Percentiles rank a stretch among this genome's conserved stretches.
These are phyloP conservation scores for Sebastes fasciatus DNA, from an alignment of 2,113 vertebrate genomes.

Conservation along the genomic window DNA sequence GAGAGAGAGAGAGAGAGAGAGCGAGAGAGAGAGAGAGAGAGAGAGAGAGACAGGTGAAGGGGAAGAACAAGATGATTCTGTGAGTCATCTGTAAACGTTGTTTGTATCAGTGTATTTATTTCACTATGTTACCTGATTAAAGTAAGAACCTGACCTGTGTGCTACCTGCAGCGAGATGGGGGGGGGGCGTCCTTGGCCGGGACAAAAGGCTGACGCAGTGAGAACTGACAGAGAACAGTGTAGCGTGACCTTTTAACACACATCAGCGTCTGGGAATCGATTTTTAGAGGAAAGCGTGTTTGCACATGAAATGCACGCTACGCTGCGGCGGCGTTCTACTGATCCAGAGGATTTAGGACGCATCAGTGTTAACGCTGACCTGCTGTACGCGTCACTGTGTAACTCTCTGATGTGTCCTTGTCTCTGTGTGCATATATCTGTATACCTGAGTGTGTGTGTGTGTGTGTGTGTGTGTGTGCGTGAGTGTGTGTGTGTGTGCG, in stretches of 20 bases:
- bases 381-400: constrained; percentile 5
- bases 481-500: constrained; percentile 4
- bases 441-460: not conserved
- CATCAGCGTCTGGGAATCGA: constrained; percentile 61
- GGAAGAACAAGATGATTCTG: not conserved
- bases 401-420: constrained; percentile 35
- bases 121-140: constrained; percentile 35
- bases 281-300: constrained; percentile 67
- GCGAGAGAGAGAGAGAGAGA: too few species aligned
- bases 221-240: constrained; percentile 45
- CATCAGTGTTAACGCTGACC: constrained; percentile 29
- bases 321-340: constrained; percentile 38
- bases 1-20: too few species aligned
- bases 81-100: not conserved
- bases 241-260: constrained; percentile 53
- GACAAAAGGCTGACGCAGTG: constrained; percentile 52
- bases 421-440: constrained; percentile 6
- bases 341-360: constrained; percentile 68
- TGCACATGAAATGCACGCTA: constrained; percentile 61
- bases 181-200: constrained; percentile 50
- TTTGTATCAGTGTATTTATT: constrained; percentile 11
- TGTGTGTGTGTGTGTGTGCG: not conserved
- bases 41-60: too few species aligned
- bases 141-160: constrained; percentile 12
- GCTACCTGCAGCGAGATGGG: not conserved